Evolutionary conservation across 2,797 vertebrate genomes (phyloP).

Genomic region (Fistularia tabacaria): DNA sequence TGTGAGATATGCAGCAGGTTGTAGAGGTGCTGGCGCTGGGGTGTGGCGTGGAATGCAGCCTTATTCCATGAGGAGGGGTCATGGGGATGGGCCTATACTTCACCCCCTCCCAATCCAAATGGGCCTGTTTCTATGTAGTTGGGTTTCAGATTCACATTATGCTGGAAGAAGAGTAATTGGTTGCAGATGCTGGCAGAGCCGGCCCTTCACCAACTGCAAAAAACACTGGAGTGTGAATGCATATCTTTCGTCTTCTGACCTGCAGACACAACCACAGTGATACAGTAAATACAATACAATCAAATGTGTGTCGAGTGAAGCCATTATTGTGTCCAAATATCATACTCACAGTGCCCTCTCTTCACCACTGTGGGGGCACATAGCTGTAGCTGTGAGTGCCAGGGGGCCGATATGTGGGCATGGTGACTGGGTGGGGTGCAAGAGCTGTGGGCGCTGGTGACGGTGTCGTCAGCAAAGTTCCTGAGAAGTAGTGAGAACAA

Average conservation of each 20-base stretch:
- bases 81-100: conserved; percentile 63
- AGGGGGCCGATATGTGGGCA: conserved; percentile 91
- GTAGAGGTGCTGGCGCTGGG: conserved; percentile 71
- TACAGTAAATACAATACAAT: background rate
- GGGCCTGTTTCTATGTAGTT: conserved; percentile 56
- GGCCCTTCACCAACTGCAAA: conserved; percentile 87
- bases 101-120: conserved; percentile 48
- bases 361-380: conserved; percentile 97
- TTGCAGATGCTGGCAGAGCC: conserved; percentile 81
- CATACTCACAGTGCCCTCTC: conserved; percentile 81
- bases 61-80: conserved; percentile 74
- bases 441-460: conserved; percentile 84
- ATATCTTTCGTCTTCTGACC: conserved; percentile 90
- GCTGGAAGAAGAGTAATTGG: conserved; percentile 83
- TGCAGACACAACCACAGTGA: conserved; percentile 43
- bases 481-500: conserved; percentile 65
- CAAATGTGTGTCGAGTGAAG: background rate
- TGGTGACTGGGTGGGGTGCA: conserved; percentile 87
- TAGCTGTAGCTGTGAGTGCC: conserved; percentile 98
- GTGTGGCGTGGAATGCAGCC: conserved; percentile 70
- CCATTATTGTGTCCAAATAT: background rate
- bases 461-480: conserved; percentile 94
- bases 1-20: conserved; percentile 86
- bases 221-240: conserved; percentile 92
- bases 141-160: conserved; percentile 78